Evolutionary conservation across 2,797 vertebrate species (phyloP).

Genomic region (Euthynnus affinis): DNA sequence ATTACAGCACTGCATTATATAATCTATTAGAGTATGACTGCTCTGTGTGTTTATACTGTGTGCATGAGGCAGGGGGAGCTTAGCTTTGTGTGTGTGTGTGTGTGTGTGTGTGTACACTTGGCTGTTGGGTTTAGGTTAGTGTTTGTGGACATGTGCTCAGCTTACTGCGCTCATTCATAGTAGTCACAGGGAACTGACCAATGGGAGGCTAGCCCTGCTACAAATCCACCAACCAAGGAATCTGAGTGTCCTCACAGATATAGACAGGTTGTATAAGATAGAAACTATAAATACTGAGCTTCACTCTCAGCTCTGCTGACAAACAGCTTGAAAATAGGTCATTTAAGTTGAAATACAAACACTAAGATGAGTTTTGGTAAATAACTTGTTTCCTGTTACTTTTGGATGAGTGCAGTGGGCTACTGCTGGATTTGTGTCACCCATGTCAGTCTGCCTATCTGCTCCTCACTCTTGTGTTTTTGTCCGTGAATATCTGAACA

Average conservation of each 20-base stretch:
- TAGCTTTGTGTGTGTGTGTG: constrained; percentile 27
- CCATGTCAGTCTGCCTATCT: too few relatives aligned
- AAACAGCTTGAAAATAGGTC: background rate
- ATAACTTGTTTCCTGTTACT: background rate
- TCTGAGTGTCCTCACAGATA: constrained; percentile 18
- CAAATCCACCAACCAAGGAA: constrained; percentile 55
- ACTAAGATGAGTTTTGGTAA: too few relatives aligned
- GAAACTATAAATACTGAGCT: constrained; percentile 60
- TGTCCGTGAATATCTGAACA: too few relatives aligned
- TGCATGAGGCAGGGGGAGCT: constrained; percentile 29
- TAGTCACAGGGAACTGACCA: constrained; percentile 32
- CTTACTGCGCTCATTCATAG: constrained; percentile 38
- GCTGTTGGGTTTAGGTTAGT: constrained; percentile 29
- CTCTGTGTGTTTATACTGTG: constrained; percentile 3
- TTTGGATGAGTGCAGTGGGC: background rate
- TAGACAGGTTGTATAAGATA: constrained; percentile 74
- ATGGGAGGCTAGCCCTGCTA: constrained; percentile 37
- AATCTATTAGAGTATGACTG: constrained; percentile 24
- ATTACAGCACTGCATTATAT: constrained; percentile 45
- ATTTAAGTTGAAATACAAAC: background rate
- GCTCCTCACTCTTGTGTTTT: too few relatives aligned
- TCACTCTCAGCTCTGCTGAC: background rate
- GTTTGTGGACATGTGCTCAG: constrained; percentile 44
- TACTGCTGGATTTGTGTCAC: too few relatives aligned
- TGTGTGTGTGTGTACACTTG: constrained; percentile 15